A percentile compares a stretch with the other conserved stretches of the same genome.
These are phyloP conservation scores for Bombus terrestris DNA, from an alignment of 1,140 invertebrate species.

Conservation along the genomic window DNA sequence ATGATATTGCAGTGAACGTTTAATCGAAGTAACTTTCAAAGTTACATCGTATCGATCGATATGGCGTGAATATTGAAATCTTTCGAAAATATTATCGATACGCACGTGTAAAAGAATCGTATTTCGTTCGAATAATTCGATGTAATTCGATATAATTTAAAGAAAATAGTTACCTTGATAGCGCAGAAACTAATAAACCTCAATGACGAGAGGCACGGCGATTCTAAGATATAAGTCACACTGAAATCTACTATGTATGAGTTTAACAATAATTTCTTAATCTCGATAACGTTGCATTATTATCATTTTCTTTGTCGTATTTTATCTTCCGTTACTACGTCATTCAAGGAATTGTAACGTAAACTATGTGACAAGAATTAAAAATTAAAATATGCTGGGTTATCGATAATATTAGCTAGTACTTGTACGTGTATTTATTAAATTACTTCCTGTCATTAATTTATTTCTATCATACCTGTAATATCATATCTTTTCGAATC, in stretches of 20 bases:
- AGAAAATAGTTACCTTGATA: background rate
- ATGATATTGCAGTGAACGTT: background rate
- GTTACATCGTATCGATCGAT: background rate
- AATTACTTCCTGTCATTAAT: background rate
- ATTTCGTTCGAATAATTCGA: conserved; percentile 6
- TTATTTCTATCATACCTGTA: background rate
- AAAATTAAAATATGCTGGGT: background rate
- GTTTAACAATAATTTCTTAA: background rate
- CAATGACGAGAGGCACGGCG: background rate
- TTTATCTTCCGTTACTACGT: background rate
- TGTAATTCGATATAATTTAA: background rate
- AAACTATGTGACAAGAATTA: background rate
- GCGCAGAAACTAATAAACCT: background rate
- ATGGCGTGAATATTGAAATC: background rate
- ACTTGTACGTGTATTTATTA: background rate
- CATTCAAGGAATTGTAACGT: background rate
- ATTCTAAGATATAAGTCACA: background rate
- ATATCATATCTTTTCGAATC: background rate
- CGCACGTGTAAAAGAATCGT: background rate
- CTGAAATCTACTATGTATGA: background rate
- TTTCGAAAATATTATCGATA: background rate
- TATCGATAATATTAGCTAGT: background rate
- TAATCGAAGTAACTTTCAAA: background rate
- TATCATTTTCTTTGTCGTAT: background rate
- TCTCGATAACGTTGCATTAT: background rate